A percentile compares a stretch with the other conserved stretches of the same genome.
These are phyloP conservation scores for Hippocampus comes DNA, from an alignment of 2,113 vertebrate genomes.

Conservation along the genomic window DNA sequence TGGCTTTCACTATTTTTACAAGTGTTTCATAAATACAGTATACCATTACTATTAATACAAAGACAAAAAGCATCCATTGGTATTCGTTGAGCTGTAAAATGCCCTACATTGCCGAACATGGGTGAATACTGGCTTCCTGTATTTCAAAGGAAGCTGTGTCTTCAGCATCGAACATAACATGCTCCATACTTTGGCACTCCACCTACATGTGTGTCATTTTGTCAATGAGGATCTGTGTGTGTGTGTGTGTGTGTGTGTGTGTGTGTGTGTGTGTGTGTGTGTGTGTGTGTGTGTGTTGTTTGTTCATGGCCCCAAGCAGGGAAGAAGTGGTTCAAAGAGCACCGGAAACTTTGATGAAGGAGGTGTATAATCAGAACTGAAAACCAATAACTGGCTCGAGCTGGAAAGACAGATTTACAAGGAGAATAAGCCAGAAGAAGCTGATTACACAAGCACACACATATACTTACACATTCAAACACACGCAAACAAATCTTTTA, in stretches of 20 bases:
- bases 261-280: conserved; percentile 18
- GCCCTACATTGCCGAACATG: neutral
- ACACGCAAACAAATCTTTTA: neutral
- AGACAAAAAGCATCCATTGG: neutral
- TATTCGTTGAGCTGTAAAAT: neutral
- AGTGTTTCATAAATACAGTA: no score
- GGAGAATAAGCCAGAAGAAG: conserved; percentile 21
- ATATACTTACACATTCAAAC: no score
- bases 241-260: conserved; percentile 2
- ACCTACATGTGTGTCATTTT: conserved; percentile 7
- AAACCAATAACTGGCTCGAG: conserved; percentile 32
- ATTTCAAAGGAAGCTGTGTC: no score
- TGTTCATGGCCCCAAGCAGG: neutral
- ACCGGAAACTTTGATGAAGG: conserved; percentile 36
- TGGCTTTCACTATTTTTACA: no score
- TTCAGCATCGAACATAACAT: neutral
- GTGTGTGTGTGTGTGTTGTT: no score
- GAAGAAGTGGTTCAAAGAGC: conserved; percentile 41
- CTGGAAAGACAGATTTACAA: conserved; percentile 28
- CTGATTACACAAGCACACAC: neutral
- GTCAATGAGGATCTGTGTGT: conserved; percentile 14
- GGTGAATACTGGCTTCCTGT: neutral
- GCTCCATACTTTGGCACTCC: conserved; percentile 15
- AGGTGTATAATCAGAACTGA: conserved; percentile 47
- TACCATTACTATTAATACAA: neutral